Base-by-base conservation (phyloP, 2,888 invertebrate species). In the Thecocarcelia acutangulata region DNA sequence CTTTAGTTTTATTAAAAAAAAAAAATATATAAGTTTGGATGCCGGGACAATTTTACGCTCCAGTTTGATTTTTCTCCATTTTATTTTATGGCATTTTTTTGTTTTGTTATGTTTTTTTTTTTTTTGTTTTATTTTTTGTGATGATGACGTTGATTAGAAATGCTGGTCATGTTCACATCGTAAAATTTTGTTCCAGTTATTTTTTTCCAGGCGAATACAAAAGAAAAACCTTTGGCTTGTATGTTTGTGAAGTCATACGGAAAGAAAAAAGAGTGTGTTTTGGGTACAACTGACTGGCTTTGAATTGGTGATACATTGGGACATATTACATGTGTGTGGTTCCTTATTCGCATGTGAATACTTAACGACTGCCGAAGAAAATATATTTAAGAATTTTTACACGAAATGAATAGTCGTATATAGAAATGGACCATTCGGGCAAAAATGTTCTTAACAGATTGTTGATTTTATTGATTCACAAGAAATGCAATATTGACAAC, bases 161-260 rank as follows among this genome's bases (percentile, higher is more conserved):
- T 82, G 82, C 78, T 78, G 70, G 82, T 82, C 82, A 82, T 82
- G 78, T 82, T 70, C 74, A 75, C 42, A 70, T 78, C 74, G 78
- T 82, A 78, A 82, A 78, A 78, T 75, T 73, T 66, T 82, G 74
- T 42, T 78, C 64, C 17, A 78, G 15, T 78, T 69, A 56, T 61
- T 54, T 40, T 68, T 69, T 52, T 68, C 12, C 3, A 68, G 15
- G 11, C 33, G 46, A 48, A 28, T 12, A 42, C 4, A 66, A 58
- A 50, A 24, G 56, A 42, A 59, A 56, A 59, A 17, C 50, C 50
- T 15, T 68, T 48, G n/a, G 17, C 54, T 48, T 58, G 37, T 21
- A 15, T 72, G 63, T 42, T 15, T 74, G 52, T 69, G 59, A 42
- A 44, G 19, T 75, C 48, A 59, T 33, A 68, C 68, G 59, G 58